A percentile compares a stretch with the other conserved stretches of the same genome.
phyloP scores from a whole-genome alignment of 2,888 invertebrate species.

The Pollenia griseotomentosa region DNA sequence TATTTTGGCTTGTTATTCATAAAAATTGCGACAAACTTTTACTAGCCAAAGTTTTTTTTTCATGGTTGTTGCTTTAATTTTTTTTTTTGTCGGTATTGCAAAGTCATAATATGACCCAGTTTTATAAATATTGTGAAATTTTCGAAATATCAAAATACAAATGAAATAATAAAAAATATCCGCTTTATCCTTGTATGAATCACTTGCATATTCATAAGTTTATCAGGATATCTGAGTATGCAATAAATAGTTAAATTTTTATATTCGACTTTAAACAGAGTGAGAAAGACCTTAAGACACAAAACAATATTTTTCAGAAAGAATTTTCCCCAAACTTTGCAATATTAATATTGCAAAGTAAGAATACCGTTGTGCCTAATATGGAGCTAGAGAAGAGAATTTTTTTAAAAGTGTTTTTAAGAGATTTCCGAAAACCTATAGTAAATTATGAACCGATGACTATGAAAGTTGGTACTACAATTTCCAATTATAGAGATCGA shows the following conservation, averaged over 20 bases:
- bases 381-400: too few species aligned
- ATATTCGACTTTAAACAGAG: background rate
- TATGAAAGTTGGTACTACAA: too few species aligned
- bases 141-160: conserved; percentile 29
- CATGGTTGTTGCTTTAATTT: conserved; percentile 36
- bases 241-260: conserved; percentile 13
- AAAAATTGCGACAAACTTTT: conserved; percentile 62
- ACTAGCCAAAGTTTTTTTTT: conserved; percentile 37
- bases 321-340: too few species aligned
- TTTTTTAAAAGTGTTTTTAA: too few species aligned
- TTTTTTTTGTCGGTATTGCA: conserved; percentile 14
- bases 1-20: background rate
- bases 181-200: conserved; percentile 35
- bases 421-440: too few species aligned
- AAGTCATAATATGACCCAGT: conserved; percentile 64
- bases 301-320: background rate
- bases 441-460: too few species aligned
- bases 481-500: too few species aligned
- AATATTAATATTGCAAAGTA: too few species aligned
- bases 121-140: conserved; percentile 59
- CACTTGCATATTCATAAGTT: conserved; percentile 51
- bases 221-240: conserved; percentile 28
- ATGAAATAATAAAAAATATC: conserved; percentile 38
- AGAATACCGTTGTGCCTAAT: too few species aligned
- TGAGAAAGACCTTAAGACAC: background rate